phyloP scores from a whole-genome alignment of 2,888 invertebrate species.

The Congeria kusceri region DNA sequence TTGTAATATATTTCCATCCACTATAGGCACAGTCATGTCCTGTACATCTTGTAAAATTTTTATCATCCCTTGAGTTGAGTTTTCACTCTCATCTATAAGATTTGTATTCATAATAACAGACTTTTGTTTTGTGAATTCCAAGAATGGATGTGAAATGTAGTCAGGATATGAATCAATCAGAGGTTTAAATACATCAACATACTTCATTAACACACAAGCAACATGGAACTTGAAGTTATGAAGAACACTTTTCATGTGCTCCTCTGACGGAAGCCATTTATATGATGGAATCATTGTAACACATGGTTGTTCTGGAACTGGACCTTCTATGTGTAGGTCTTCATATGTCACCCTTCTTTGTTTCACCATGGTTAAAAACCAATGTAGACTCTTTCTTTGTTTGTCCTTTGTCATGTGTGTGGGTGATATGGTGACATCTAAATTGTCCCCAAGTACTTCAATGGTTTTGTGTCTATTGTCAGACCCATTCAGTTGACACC shows the following conservation, averaged over 20 bases:
- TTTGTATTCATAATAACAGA: conserved; percentile 43
- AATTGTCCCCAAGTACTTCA: conserved; percentile 14
- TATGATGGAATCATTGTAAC: background rate
- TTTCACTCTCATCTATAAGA: conserved; percentile 59
- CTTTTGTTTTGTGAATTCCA: conserved; percentile 37
- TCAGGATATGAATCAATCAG: conserved; percentile 11
- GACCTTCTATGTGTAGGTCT: background rate
- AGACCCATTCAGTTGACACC: background rate
- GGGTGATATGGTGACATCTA: conserved; percentile 7
- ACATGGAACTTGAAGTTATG: conserved; percentile 20
- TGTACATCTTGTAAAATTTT: conserved; percentile 43
- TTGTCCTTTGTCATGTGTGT: background rate
- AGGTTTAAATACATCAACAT: too few species aligned
- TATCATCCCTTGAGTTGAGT: conserved; percentile 49
- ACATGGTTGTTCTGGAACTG: background rate
- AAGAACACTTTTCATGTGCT: background rate
- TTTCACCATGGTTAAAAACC: conserved; percentile 9
- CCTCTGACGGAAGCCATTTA: background rate
- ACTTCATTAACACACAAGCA: conserved; percentile 8
- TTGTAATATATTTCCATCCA: conserved; percentile 25
- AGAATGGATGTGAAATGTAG: conserved; percentile 39
- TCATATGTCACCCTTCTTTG: conserved; percentile 8
- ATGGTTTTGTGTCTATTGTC: background rate
- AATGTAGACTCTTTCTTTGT: conserved; percentile 6
- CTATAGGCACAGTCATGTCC: conserved; percentile 23